Conservation (phyloP, 2,113 vertebrate genomes). For the Lonchura striata region DNA sequence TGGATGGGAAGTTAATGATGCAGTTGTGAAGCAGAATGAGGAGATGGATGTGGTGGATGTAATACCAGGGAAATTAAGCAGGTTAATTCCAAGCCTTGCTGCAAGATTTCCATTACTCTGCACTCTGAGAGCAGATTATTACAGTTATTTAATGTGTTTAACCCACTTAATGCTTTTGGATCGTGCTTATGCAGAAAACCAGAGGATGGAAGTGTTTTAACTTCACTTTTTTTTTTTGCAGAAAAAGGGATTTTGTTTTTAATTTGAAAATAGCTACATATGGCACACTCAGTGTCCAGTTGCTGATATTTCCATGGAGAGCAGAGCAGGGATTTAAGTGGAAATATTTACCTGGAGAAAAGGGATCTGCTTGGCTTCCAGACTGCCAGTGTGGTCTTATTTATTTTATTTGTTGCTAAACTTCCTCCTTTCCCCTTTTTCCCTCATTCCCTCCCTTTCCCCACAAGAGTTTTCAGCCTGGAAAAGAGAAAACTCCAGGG, state of each 20-base stretch:
- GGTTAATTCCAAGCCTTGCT: conserved; percentile 46
- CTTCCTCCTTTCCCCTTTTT: not conserved
- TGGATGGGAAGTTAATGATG: conserved; percentile 51
- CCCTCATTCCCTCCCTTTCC: not conserved
- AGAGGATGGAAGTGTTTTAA: not conserved
- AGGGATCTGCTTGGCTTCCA: not conserved
- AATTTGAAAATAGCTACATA: not conserved
- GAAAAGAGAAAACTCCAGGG: not conserved
- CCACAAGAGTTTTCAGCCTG: not conserved
- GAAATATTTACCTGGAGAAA: not conserved
- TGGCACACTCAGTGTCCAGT: not conserved
- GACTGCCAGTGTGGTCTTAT: not conserved
- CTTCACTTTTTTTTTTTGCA: not conserved
- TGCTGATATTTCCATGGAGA: not conserved
- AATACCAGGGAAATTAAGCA: conserved; percentile 38
- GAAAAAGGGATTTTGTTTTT: not conserved
- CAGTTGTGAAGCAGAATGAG: not conserved
- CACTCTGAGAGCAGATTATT: conserved; percentile 29
- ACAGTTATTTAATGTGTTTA: conserved; percentile 23
- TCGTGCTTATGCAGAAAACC: not conserved
- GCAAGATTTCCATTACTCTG: conserved; percentile 37
- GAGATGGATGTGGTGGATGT: conserved; percentile 11
- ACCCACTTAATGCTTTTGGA: not conserved
- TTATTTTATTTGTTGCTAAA: not conserved
- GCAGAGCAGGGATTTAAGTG: not conserved